phyloP scores from a whole-genome alignment of 2,888 invertebrate genomes.

The Girardia tigrina region DNA sequence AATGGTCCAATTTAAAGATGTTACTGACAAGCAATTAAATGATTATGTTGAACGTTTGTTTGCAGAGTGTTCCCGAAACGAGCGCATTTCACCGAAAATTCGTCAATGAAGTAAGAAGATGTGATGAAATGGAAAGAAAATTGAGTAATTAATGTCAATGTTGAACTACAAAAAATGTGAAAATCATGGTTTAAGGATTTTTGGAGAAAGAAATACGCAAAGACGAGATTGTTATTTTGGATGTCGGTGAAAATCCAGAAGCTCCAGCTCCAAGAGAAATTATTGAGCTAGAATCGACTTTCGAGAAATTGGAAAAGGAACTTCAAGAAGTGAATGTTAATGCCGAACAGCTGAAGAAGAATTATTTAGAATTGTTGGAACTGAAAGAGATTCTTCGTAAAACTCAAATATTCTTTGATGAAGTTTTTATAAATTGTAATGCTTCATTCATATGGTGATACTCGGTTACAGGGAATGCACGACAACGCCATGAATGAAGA shows the following conservation, averaged over 20 bases:
- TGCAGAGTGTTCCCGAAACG: slow-evolving; percentile 81
- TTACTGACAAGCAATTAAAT: too few relatives aligned
- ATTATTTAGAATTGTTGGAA: slow-evolving; percentile 81
- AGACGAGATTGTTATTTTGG: slow-evolving; percentile 91
- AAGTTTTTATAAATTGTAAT: too few relatives aligned
- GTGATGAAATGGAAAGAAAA: slow-evolving; percentile 96
- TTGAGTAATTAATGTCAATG: slow-evolving; percentile 56
- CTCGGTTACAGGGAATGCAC: slow-evolving; percentile 66
- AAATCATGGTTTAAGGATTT: slow-evolving; percentile 54
- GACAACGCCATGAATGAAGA: slow-evolving; percentile 71
- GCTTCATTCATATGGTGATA: too few relatives aligned
- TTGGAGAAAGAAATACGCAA: slow-evolving; percentile 93
- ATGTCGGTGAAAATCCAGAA: slow-evolving; percentile 93
- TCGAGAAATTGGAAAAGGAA: slow-evolving; percentile 93
- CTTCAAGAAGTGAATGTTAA: slow-evolving; percentile 94
- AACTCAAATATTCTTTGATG: slow-evolving; percentile 92
- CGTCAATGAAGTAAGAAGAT: slow-evolving; percentile 88
- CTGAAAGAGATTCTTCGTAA: slow-evolving; percentile 84
- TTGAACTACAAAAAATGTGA: not conserved
- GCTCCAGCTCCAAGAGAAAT: slow-evolving; percentile 96
- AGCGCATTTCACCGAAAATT: slow-evolving; percentile 96
- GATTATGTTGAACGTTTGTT: slow-evolving; percentile 35
- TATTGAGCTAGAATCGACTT: slow-evolving; percentile 85
- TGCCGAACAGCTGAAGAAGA: slow-evolving; percentile 82
- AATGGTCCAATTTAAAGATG: slow-evolving; percentile 83